A percentile compares a stretch with the other conserved stretches of the same genome.
These are phyloP conservation scores for Caenorhabditis latens DNA, from an alignment of 1,140 invertebrate species.

Conservation along the genomic window DNA sequence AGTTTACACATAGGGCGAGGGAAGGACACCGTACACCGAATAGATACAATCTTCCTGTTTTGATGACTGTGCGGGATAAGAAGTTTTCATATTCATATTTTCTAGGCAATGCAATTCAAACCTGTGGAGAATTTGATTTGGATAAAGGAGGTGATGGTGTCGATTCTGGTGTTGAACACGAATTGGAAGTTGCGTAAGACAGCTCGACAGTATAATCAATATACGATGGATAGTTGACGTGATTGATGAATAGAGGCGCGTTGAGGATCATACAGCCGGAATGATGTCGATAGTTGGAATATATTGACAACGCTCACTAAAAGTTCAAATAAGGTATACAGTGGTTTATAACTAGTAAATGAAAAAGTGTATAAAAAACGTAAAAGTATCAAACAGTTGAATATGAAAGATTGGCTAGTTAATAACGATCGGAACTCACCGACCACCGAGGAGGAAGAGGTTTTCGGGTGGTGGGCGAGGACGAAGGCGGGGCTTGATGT, in stretches of 20 bases:
- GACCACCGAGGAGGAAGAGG: slow-evolving; percentile 51
- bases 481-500: slow-evolving; percentile 4
- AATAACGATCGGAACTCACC: slow-evolving; percentile 30
- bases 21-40: background rate
- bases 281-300: background rate
- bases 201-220: slow-evolving; percentile 7
- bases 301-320: background rate
- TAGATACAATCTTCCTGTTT: slow-evolving; percentile 11
- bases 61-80: background rate
- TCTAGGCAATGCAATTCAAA: background rate
- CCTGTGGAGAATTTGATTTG: slow-evolving; percentile 33
- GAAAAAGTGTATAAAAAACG: background rate
- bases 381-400: background rate
- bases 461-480: slow-evolving; percentile 36
- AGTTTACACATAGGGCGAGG: background rate
- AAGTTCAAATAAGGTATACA: background rate
- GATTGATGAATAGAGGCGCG: slow-evolving; percentile 11
- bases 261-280: slow-evolving; percentile 35
- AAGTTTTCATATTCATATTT: slow-evolving; percentile 19
- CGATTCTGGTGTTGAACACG: slow-evolving; percentile 24
- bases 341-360: background rate
- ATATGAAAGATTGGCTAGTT: background rate
- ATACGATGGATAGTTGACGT: background rate
- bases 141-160: slow-evolving; percentile 38
- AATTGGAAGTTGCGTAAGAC: slow-evolving; percentile 20